phyloP scores from a whole-genome alignment of 2,888 invertebrate species.

The Deilephila elpenor region DNA sequence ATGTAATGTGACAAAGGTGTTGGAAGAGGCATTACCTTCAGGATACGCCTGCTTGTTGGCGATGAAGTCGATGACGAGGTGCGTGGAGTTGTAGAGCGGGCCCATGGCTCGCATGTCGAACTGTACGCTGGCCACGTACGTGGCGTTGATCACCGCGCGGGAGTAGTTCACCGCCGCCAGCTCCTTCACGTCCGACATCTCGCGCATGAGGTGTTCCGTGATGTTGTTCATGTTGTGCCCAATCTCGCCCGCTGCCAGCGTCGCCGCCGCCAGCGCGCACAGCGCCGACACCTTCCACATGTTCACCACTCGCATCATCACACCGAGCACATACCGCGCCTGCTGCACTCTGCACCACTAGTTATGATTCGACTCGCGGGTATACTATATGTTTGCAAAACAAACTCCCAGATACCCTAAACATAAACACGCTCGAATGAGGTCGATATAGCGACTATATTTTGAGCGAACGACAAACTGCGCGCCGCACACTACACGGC shows the following conservation, averaged over 20 bases:
- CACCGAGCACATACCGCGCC: slow-evolving; percentile 35
- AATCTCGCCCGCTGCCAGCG: slow-evolving; percentile 47
- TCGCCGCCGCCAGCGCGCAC: slow-evolving; percentile 46
- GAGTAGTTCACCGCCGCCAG: slow-evolving; percentile 86
- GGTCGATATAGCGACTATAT: slow-evolving; percentile 53
- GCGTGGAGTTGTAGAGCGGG: slow-evolving; percentile 91
- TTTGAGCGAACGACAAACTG: slow-evolving; percentile 31
- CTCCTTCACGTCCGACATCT: slow-evolving; percentile 84
- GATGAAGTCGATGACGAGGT: slow-evolving; percentile 88
- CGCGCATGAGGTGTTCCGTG: slow-evolving; percentile 84
- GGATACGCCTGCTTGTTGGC: slow-evolving; percentile 87
- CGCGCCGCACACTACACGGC: slow-evolving; percentile 34
- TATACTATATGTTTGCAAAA: slow-evolving; percentile 77
- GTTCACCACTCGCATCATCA: slow-evolving; percentile 34
- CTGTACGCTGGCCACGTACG: slow-evolving; percentile 83
- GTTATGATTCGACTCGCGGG: slow-evolving; percentile 50
- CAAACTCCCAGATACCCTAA: slow-evolving; percentile 75
- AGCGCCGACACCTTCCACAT: slow-evolving; percentile 54
- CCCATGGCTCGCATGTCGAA: slow-evolving; percentile 93
- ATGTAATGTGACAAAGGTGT: background rate
- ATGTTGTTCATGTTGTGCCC: slow-evolving; percentile 81
- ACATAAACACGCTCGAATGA: slow-evolving; percentile 70
- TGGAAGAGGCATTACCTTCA: slow-evolving; percentile 76
- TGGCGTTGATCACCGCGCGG: slow-evolving; percentile 83
- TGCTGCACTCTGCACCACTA: slow-evolving; percentile 39